phyloP scores from a whole-genome alignment of 2,797 vertebrate genomes.

The Gallinago solitaria region DNA sequence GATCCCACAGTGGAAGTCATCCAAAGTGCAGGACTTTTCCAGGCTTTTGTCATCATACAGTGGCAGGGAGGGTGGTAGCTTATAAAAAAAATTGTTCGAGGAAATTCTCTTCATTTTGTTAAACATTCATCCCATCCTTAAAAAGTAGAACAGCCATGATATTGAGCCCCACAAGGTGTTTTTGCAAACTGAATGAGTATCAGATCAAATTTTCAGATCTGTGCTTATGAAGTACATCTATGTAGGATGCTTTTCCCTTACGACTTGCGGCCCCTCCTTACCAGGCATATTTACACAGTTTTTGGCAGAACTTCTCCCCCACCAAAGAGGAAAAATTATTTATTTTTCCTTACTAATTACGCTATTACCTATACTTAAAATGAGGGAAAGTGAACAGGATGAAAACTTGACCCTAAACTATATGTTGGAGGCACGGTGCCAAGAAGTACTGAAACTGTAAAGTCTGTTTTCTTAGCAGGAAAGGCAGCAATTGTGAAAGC shows the following conservation, averaged over 20 bases:
- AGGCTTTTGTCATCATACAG: not conserved
- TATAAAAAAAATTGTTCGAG: not conserved
- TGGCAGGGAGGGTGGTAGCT: not conserved
- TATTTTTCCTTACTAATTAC: not conserved
- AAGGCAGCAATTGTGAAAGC: conserved; percentile 23
- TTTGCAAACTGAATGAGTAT: not conserved
- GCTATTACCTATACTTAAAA: not conserved
- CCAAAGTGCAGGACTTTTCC: not conserved
- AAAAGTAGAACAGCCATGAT: not conserved
- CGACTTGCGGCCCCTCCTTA: not conserved
- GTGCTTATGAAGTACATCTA: not conserved
- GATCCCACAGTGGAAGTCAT: not conserved
- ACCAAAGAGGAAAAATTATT: not conserved
- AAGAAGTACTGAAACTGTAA: conserved; percentile 8
- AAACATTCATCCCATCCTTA: not conserved
- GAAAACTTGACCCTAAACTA: not conserved
- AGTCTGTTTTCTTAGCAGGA: conserved; percentile 35
- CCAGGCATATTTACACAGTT: not conserved
- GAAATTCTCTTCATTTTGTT: not conserved
- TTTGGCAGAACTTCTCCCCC: not conserved
- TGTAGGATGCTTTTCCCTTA: not conserved
- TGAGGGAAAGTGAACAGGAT: not conserved
- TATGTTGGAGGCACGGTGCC: not conserved
- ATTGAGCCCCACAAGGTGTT: not conserved
- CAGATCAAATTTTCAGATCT: not conserved